Conservation (phyloP, 1,140 invertebrate genomes). For the Brachionus sp. region DNA sequence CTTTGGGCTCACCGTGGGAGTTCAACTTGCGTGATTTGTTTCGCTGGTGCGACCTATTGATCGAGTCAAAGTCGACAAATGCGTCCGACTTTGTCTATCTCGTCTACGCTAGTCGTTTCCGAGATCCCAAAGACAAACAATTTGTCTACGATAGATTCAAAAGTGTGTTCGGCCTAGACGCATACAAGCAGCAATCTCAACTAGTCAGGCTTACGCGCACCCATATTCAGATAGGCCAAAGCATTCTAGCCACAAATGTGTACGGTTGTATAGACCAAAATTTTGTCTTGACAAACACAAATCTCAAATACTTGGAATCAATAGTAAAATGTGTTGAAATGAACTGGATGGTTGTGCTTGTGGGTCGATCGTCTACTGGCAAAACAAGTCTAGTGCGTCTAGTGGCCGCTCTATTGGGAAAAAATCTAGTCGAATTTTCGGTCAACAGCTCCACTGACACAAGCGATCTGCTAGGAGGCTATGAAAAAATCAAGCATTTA, state of each 20-base stretch:
- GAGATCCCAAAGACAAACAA: conserved; percentile 69
- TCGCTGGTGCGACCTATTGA: conserved; percentile 77
- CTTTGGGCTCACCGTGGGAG: conserved; percentile 81
- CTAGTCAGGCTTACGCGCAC: neutral
- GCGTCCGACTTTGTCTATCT: conserved; percentile 59
- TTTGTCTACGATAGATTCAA: conserved; percentile 49
- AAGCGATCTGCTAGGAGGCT: conserved; percentile 86
- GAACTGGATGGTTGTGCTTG: conserved; percentile 86
- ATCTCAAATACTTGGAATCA: conserved; percentile 66
- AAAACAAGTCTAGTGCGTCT: conserved; percentile 77
- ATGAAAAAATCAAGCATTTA: conserved; percentile 75
- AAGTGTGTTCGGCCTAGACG: neutral
- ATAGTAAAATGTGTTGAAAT: conserved; percentile 77
- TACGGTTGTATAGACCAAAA: neutral
- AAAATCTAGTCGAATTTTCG: conserved; percentile 23
- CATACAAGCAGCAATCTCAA: neutral
- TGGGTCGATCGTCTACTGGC: conserved; percentile 73
- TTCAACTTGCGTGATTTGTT: conserved; percentile 92
- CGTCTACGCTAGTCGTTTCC: conserved; percentile 77
- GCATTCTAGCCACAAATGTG: neutral
- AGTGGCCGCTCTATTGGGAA: conserved; percentile 63
- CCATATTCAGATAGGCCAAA: conserved; percentile 59
- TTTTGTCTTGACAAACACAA: neutral
- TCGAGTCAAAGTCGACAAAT: conserved; percentile 48
- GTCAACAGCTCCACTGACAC: conserved; percentile 75